phyloP scores from a whole-genome alignment of 1,140 invertebrate genomes.

The Drosophila truncata region DNA sequence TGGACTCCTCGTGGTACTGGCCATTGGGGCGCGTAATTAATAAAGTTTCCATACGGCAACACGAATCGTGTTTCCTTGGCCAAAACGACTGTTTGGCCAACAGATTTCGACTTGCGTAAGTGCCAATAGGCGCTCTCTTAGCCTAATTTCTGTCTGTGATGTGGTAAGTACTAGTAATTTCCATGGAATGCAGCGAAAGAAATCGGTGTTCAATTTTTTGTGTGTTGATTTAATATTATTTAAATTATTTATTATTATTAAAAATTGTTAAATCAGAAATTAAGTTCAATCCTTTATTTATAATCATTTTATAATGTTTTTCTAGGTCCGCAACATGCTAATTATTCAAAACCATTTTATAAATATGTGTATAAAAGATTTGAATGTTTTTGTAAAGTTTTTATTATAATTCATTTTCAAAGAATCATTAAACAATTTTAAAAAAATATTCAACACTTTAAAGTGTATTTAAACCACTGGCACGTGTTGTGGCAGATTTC shows the following conservation, averaged over 20 bases:
- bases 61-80: constrained; percentile 11
- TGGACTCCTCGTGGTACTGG: constrained; percentile 13
- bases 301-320: too few species aligned
- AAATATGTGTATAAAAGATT: too few species aligned
- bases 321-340: too few species aligned
- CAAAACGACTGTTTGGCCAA: constrained; percentile 17
- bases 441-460: background rate
- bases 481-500: constrained; percentile 23
- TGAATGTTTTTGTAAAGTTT: too few species aligned
- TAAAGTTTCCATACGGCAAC: constrained; percentile 68
- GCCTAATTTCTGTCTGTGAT: constrained; percentile 33
- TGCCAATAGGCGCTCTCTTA: constrained; percentile 23
- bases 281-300: too few species aligned
- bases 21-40: constrained; percentile 73
- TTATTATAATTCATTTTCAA: too few species aligned
- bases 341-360: too few species aligned
- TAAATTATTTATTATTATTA: background rate
- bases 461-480: constrained; percentile 10
- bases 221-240: too few species aligned
- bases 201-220: background rate
- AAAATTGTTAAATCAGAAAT: too few species aligned
- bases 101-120: constrained; percentile 14
- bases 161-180: constrained; percentile 26
- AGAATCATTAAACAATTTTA: background rate
- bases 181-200: background rate